Base-by-base conservation (phyloP, 37 sponge, comb jelly and placozoan species). In the Beroe ovata region DNA sequence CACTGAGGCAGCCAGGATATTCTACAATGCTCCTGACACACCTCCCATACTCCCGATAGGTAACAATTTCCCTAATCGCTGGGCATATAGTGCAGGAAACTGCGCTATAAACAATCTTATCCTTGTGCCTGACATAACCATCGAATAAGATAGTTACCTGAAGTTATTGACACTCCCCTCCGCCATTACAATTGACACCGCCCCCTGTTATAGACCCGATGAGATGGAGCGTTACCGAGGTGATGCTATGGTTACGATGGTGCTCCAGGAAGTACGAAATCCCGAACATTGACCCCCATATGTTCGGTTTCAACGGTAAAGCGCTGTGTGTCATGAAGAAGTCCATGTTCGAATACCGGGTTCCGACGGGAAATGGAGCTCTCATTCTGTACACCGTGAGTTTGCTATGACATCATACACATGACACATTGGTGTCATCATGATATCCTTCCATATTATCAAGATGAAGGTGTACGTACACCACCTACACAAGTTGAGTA, bases 221-320 rank as follows among this genome's bases (percentile, higher is more conserved):
- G 38, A 41, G 54, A 8, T 77, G 84, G 84, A 77, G 84, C 28
- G 84, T 77, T 3, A n/a, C 84, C 0, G 84, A 77, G 54, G 41
- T 77, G 84, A 77, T 77, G 84, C 84, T 77, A 3, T 77, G 84
- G 84, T 29, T 77, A 25, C 84, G 84, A 4, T 77, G 84, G 84
- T 77, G 84, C 54, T 77, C 84, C 11, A 39, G 84, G 28, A 77
- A 19, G 28, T 77, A 77, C 84, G 84, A 77, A 26, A 77, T 77
- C 8, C 84, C 42, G 8, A 42, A 77, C 84, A 77, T 77, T 21
- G 84, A 77, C 47, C 84, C 84, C 1, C 84, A 42, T 4, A 77
- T 77, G 84, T 77, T 77, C 47, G 84, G 84, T 19, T 77, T 77
- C 47, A 77, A 77, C 84, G 84, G 84, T 1, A 77, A 39, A 35